phyloP scores from a whole-genome alignment of 2,888 invertebrate species.

The Plebejus anna region DNA sequence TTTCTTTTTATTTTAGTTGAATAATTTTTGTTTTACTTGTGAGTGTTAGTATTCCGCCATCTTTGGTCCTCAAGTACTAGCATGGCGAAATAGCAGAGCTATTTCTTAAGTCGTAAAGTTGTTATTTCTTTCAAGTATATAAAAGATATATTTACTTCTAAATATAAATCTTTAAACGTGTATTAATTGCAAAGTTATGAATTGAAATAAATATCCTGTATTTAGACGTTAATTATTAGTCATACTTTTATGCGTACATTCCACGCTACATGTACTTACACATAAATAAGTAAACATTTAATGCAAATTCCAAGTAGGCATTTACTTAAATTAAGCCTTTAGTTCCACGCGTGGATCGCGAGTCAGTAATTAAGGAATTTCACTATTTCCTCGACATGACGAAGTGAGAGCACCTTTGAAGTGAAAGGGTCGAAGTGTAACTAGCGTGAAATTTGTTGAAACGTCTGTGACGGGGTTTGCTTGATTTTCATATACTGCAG shows the following conservation, averaged over 20 bases:
- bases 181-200: too few relatives aligned
- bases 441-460: constrained; percentile 47
- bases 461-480: constrained; percentile 32
- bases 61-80: too few relatives aligned
- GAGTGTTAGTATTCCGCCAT: not conserved
- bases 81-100: too few relatives aligned
- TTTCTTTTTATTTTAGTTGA: too few relatives aligned
- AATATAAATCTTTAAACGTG: too few relatives aligned
- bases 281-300: not conserved
- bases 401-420: constrained; percentile 5
- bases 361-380: constrained; percentile 24
- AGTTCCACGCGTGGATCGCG: not conserved
- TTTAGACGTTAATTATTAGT: not conserved
- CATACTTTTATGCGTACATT: not conserved
- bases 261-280: not conserved
- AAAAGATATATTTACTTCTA: too few relatives aligned
- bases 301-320: not conserved
- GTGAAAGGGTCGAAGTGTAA: constrained; percentile 40
- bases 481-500: constrained; percentile 42
- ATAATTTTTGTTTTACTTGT: not conserved
- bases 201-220: not conserved
- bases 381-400: not conserved
- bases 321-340: constrained; percentile 12
- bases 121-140: too few relatives aligned
- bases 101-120: too few relatives aligned